phyloP scores from a whole-genome alignment of 2,113 vertebrate genomes.

The Microtus richardsoni region DNA sequence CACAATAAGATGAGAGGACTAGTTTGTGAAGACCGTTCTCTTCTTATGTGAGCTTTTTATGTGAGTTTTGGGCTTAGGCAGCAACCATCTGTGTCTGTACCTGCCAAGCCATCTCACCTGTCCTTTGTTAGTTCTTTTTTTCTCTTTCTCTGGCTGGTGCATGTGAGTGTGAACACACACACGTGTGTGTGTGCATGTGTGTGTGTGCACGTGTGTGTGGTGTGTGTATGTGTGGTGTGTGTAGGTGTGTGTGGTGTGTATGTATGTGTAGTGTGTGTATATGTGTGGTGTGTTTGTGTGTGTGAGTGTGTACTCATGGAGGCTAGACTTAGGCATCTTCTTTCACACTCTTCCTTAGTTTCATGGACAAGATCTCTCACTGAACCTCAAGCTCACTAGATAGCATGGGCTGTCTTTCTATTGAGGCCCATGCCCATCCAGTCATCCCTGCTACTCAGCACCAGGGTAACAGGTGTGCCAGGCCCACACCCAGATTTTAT shows the following conservation, averaged over 20 bases:
- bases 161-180: no score
- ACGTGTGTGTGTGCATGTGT: background rate
- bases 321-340: background rate
- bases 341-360: background rate
- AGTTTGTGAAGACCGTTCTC: background rate
- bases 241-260: no score
- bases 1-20: background rate
- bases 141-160: background rate
- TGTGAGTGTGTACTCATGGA: background rate
- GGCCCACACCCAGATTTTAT: background rate
- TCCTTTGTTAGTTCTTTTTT: background rate
- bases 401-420: accelerated
- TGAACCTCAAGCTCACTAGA: background rate
- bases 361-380: background rate
- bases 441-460: background rate
- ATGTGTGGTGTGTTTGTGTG: background rate
- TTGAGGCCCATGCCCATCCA: background rate
- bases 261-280: background rate
- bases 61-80: background rate
- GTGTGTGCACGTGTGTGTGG: background rate
- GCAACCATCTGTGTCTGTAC: background rate
- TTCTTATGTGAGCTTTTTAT: background rate
- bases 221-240: background rate
- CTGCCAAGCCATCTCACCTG: background rate
- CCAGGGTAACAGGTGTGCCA: background rate